Evolutionary conservation across 1,140 invertebrate genomes (phyloP).

Genomic region (Drosophila kanapiae): DNA sequence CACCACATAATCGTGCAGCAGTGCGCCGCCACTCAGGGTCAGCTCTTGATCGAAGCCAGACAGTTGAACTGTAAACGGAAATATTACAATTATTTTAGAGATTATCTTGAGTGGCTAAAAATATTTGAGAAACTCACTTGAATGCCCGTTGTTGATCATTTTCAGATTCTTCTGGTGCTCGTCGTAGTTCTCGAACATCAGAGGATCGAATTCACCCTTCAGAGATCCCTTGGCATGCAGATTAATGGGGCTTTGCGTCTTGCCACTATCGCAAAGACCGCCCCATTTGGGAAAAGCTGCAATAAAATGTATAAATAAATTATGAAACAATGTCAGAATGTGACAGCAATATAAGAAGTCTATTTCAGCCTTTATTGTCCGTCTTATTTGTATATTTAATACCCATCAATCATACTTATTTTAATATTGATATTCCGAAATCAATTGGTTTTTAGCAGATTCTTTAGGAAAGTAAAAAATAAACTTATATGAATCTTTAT

Average conservation of each 20-base stretch:
- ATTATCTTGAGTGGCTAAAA: not conserved
- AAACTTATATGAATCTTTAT: not conserved
- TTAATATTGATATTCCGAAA: not conserved
- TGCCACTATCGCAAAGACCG: conserved; percentile 84
- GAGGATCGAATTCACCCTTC: conserved; percentile 75
- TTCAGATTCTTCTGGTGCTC: conserved; percentile 65
- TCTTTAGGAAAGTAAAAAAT: not conserved
- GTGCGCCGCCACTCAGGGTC: conserved; percentile 86
- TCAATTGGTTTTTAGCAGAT: not conserved
- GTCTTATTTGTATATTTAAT: not conserved
- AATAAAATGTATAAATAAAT: not conserved
- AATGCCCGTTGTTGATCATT: conserved; percentile 86
- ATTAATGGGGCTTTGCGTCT: conserved; percentile 86
- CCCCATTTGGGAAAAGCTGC: conserved; percentile 85
- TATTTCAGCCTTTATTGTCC: not conserved
- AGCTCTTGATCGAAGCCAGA: conserved; percentile 81
- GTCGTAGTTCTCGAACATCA: conserved; percentile 85
- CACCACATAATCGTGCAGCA: conserved; percentile 86
- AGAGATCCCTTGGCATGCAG: conserved; percentile 70
- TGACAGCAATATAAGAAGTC: not conserved
- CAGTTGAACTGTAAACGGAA: conserved; percentile 83
- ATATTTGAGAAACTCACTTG: conserved; percentile 77
- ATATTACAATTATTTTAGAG: not conserved
- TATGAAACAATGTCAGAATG: conserved; percentile 7
- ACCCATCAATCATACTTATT: conserved; percentile 3